phyloP scores from a whole-genome alignment of 2,888 invertebrate genomes.

The Limulus polyphemus region DNA sequence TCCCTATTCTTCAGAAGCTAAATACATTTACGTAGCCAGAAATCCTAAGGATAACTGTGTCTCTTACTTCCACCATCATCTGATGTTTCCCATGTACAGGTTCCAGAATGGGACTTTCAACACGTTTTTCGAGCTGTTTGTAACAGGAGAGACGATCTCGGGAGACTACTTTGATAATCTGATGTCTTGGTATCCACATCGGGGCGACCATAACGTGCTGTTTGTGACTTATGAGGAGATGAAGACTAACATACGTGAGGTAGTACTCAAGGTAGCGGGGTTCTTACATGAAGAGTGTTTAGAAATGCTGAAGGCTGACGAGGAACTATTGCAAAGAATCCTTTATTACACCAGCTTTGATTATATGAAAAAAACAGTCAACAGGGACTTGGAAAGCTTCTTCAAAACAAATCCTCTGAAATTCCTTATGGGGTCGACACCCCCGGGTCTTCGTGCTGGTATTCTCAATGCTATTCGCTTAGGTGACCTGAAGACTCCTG shows the following conservation, averaged over 20 bases:
- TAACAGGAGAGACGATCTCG: slow-evolving; percentile 32
- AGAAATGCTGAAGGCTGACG: slow-evolving; percentile 7
- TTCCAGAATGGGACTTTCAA: slow-evolving; percentile 27
- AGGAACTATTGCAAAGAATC: slow-evolving; percentile 12
- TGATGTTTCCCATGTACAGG: slow-evolving; percentile 12
- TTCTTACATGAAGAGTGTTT: slow-evolving; percentile 23
- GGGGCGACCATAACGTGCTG: slow-evolving; percentile 32
- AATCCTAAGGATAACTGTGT: slow-evolving; percentile 40
- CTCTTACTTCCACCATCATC: slow-evolving; percentile 37
- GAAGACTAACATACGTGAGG: slow-evolving; percentile 28
- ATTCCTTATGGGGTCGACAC: no score
- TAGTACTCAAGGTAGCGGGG: slow-evolving; percentile 22
- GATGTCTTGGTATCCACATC: slow-evolving; percentile 18
- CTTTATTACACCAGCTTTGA: slow-evolving; percentile 18
- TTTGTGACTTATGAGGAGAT: slow-evolving; percentile 38
- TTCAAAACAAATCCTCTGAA: not conserved
- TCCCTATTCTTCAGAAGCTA: slow-evolving; percentile 22
- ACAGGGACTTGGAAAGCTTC: not conserved
- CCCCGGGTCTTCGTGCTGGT: no score
- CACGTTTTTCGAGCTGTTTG: slow-evolving; percentile 38
- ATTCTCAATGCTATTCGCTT: no score
- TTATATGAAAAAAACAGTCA: slow-evolving; percentile 15
- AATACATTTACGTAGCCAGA: slow-evolving; percentile 37
- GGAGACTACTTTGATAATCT: slow-evolving; percentile 23
- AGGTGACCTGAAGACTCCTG: no score